phyloP scores from a whole-genome alignment of 2,113 vertebrate species.

The Struthio camelus region DNA sequence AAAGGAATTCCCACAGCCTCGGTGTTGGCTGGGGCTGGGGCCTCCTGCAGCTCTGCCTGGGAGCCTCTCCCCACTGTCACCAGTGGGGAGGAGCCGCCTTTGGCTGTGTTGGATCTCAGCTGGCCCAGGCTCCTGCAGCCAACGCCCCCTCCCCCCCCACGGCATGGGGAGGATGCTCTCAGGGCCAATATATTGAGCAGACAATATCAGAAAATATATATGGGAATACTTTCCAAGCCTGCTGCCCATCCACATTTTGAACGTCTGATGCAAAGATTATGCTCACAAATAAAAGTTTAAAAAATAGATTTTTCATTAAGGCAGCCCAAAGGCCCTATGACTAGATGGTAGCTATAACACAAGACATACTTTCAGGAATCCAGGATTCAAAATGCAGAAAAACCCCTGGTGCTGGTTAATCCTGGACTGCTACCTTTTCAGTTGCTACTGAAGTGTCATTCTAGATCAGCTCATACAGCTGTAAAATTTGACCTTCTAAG shows the following conservation, averaged over 20 bases:
- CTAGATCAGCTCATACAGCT: background rate
- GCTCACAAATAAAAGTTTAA: background rate
- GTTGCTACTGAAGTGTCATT: background rate
- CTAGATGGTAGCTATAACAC: background rate
- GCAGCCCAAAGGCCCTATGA: background rate
- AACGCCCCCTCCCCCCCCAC: rapidly evolving
- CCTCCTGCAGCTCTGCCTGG: background rate
- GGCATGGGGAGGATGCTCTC: rapidly evolving
- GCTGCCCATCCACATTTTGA: background rate
- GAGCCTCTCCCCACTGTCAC: background rate
- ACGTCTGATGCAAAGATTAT: background rate
- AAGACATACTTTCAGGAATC: background rate
- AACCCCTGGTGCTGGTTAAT: background rate
- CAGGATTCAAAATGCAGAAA: background rate
- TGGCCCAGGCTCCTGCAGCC: background rate
- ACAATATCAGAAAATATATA: background rate
- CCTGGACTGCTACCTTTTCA: background rate
- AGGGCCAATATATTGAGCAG: rapidly evolving
- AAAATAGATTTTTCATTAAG: background rate
- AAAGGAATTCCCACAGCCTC: background rate
- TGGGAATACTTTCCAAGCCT: background rate
- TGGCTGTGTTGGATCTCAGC: background rate
- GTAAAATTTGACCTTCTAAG: too few species aligned
- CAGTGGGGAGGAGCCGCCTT: background rate
- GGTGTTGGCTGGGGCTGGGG: too few species aligned